Conservation (phyloP, 2,113 vertebrate species). For the Laterallus jamaicensis region DNA sequence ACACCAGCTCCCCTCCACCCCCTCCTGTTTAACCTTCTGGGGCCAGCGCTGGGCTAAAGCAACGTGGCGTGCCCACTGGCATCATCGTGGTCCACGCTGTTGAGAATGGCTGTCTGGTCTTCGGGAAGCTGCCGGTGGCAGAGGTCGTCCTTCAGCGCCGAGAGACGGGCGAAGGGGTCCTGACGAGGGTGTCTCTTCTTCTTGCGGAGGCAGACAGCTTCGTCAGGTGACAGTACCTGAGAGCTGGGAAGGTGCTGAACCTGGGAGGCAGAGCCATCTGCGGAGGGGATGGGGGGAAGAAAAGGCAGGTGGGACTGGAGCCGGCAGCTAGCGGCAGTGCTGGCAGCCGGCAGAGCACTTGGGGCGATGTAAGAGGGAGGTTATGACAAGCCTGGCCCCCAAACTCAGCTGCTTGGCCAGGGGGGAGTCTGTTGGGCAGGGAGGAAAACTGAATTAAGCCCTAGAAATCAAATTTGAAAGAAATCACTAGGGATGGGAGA, state of each 20-base stretch:
- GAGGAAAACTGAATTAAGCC: background rate
- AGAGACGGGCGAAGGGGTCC: conserved; percentile 90
- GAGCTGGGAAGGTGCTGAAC: conserved; percentile 94
- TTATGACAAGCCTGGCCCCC: background rate
- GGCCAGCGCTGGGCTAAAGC: conserved; percentile 76
- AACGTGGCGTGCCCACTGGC: conserved; percentile 87
- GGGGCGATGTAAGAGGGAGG: background rate
- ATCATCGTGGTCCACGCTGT: conserved; percentile 88
- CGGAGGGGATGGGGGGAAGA: background rate
- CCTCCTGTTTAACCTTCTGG: conserved; percentile 27
- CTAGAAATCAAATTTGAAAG: background rate
- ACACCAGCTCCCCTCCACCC: background rate
- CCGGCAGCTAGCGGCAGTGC: too few relatives aligned
- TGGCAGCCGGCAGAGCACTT: background rate
- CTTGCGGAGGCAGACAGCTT: conserved; percentile 89
- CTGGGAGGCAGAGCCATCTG: conserved; percentile 94
- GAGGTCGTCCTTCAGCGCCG: conserved; percentile 82
- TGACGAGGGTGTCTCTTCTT: conserved; percentile 91
- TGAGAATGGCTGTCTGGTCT: conserved; percentile 94
- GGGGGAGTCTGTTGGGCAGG: background rate
- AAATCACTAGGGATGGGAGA: background rate
- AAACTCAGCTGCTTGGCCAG: accelerated
- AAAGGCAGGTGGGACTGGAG: background rate
- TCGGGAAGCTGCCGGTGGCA: conserved; percentile 88
- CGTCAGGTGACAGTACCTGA: conserved; percentile 89